A percentile compares a stretch with the other conserved stretches of the same genome.
Evolutionary conservation across 1,140 invertebrate species (phyloP).

Genomic region (Neocloeon triangulifer): DNA sequence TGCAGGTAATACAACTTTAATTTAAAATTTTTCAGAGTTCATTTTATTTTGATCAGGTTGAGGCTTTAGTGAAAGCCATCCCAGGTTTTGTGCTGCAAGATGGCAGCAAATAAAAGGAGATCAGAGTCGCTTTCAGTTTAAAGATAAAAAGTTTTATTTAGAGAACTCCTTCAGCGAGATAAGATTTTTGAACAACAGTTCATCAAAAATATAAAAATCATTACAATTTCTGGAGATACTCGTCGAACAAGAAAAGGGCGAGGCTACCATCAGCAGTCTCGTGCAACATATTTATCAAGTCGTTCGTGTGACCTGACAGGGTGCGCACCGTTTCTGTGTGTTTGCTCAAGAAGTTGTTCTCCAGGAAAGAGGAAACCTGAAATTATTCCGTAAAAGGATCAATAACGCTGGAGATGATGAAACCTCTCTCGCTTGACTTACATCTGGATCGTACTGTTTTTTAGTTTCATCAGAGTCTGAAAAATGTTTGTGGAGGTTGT

Average conservation of each 20-base stretch:
- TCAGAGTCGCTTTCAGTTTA: too few relatives aligned
- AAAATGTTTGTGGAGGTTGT: constrained; percentile 31
- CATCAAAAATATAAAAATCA: too few relatives aligned
- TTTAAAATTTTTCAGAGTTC: too few relatives aligned
- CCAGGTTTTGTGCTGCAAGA: too few relatives aligned
- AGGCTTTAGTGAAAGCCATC: too few relatives aligned
- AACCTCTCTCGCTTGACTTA: constrained; percentile 13
- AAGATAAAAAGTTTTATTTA: too few relatives aligned
- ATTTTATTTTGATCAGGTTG: too few relatives aligned
- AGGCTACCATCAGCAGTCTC: constrained; percentile 25
- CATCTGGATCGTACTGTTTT: constrained; percentile 35
- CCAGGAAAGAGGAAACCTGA: constrained; percentile 41
- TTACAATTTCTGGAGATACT: constrained; percentile 52
- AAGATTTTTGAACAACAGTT: too few relatives aligned
- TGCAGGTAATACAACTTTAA: too few relatives aligned
- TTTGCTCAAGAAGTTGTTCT: constrained; percentile 45
- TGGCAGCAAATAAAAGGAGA: too few relatives aligned
- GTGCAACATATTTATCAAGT: constrained; percentile 37
- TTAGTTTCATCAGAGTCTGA: constrained; percentile 20
- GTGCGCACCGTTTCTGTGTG: constrained; percentile 38
- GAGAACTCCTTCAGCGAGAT: too few relatives aligned
- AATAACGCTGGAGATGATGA: too few relatives aligned
- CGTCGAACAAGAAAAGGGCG: constrained; percentile 48
- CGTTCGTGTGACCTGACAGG: constrained; percentile 43
- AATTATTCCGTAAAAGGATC: constrained; percentile 6